Base-by-base conservation (phyloP, 2,888 invertebrate species). In the Piscicola geometra region DNA sequence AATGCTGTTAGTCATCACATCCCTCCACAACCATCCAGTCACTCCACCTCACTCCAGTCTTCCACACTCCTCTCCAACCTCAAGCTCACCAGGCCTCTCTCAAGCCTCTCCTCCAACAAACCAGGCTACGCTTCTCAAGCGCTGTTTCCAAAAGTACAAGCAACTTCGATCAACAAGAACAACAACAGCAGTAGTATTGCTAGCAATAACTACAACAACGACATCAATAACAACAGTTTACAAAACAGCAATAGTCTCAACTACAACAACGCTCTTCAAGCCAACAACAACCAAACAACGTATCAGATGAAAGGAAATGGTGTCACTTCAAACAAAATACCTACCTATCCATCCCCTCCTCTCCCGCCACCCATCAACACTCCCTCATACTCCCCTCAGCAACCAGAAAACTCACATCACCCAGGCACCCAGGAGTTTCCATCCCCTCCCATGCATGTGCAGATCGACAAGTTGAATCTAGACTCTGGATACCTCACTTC, bases 71-170 rank as follows among this genome's bases (percentile, higher is more conserved):
- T 56, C 25, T 56, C 60, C 21, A 56, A 56, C 25, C 25, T 56
- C 3, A 56, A 25, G n/a, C 25, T 56, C 21, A 56, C 60, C n/a
- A 18, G 60, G n/a, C 60, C 60, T 56, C 25, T 56, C 5, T 56
- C 60, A 25, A 56, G 12, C n/a, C n/a, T 56, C 3, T 56, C 60
- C n/a, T 56, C 60, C 9, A 71, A 52, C 21, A 36, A 66, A 12
- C 76, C 76, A 15, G 76, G 76, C 28, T 76, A 72, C 32, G 76
- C 76, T 15, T 25, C 76, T 21, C 76, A 76, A 56, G 64, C 56
- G 71, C 68, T 77, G 21, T 75, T 75, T 64, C 73, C 73, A 1
- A 73, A 73, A 73, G 36, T 33, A 25, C 33, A 52, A 15, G 32
- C 35, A 32, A 3, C 21, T 30, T 28, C n/a, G 5, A 67, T 9